Evolutionary conservation across 2,113 vertebrate genomes (phyloP).

Genomic region (Burhinus oedicnemus): DNA sequence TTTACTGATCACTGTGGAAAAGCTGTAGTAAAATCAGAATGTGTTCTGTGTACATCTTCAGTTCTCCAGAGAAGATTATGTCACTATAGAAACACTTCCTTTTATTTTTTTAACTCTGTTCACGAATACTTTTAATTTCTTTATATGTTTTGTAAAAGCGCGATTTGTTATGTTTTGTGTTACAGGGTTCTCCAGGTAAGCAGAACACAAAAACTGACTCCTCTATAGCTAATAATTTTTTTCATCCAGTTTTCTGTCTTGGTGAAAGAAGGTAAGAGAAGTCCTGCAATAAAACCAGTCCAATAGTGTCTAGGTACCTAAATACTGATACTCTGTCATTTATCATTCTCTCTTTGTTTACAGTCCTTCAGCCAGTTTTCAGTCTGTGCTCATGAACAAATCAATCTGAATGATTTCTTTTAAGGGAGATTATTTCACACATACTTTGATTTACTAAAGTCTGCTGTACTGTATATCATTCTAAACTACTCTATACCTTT

Average conservation of each 20-base stretch:
- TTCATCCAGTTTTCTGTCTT: background rate
- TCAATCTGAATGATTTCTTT: slow-evolving; percentile 50
- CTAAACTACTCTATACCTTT: background rate
- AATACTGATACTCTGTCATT: background rate
- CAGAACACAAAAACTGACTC: background rate
- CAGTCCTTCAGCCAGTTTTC: background rate
- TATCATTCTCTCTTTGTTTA: slow-evolving; percentile 10
- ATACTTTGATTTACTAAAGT: slow-evolving; percentile 15
- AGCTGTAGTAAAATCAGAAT: background rate
- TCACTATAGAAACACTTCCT: background rate
- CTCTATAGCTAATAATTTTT: background rate
- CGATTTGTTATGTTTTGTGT: background rate
- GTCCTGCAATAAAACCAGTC: background rate
- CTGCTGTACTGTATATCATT: background rate
- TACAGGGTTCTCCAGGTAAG: background rate
- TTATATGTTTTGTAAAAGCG: background rate
- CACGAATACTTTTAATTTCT: background rate
- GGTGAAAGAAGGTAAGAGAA: slow-evolving; percentile 15
- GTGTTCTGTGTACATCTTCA: background rate
- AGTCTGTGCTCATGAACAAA: slow-evolving; percentile 20
- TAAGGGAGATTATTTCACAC: slow-evolving; percentile 20
- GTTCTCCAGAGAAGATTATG: background rate
- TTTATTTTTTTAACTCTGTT: background rate
- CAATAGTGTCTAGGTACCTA: background rate
- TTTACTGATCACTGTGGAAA: background rate